A percentile compares a stretch with the other conserved stretches of the same genome.
phyloP scores from a whole-genome alignment of 1,140 invertebrate genomes.

The Drosophila subpulchrella region DNA sequence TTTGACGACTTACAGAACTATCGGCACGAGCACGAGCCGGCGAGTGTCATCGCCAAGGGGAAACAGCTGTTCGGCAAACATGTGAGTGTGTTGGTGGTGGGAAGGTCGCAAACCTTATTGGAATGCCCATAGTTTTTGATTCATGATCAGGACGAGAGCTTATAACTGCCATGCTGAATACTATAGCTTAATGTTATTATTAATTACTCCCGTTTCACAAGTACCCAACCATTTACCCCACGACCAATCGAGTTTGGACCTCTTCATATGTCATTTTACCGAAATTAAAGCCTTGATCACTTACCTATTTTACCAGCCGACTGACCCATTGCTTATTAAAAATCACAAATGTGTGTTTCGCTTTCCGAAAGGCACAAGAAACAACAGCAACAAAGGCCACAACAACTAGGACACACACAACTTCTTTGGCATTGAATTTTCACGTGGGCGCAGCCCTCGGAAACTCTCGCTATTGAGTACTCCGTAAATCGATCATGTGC shows the following conservation, averaged over 20 bases:
- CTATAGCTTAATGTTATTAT: background rate
- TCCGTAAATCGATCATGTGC: conserved; percentile 18
- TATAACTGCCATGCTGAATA: conserved; percentile 17
- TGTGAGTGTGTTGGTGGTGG: conserved; percentile 44
- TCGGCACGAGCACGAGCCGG: conserved; percentile 3
- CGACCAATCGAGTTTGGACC: background rate
- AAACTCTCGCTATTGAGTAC: conserved; percentile 12
- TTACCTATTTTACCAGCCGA: conserved; percentile 83
- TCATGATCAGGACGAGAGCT: conserved; percentile 18
- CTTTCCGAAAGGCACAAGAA: conserved; percentile 38
- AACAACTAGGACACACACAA: conserved; percentile 33
- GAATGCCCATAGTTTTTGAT: conserved; percentile 39
- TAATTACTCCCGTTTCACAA: background rate
- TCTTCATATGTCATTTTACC: background rate
- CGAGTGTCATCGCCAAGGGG: conserved; percentile 44
- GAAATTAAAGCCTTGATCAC: conserved; percentile 15
- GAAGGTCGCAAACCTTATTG: conserved; percentile 74
- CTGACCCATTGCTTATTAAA: conserved; percentile 69
- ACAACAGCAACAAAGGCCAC: conserved; percentile 14
- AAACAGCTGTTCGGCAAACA: conserved; percentile 54
- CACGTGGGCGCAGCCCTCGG: conserved; percentile 26
- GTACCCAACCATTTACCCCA: background rate
- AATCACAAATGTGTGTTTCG: conserved; percentile 27
- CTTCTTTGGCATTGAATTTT: conserved; percentile 60
- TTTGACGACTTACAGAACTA: conserved; percentile 8